A percentile compares a stretch with the other conserved stretches of the same genome.
Conservation (phyloP, 2,888 invertebrate species). For the Macaria liturata region DNA sequence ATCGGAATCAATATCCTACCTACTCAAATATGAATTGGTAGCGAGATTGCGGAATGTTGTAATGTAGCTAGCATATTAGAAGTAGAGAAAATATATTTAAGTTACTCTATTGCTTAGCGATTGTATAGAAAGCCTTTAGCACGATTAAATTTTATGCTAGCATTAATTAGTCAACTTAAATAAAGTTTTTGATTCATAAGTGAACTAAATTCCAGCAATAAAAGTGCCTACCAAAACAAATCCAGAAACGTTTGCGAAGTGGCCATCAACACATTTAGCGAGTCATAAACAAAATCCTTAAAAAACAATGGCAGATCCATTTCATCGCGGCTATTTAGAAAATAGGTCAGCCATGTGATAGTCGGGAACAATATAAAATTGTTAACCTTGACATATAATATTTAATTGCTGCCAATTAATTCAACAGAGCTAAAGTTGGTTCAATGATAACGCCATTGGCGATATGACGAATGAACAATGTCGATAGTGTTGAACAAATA, state of each 20-base stretch:
- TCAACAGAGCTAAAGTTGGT: slow-evolving; percentile 56
- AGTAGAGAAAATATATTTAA: too few species aligned
- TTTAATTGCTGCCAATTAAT: slow-evolving; percentile 75
- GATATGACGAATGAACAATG: slow-evolving; percentile 52
- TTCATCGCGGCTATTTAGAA: slow-evolving; percentile 43
- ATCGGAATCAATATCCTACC: slow-evolving; percentile 32
- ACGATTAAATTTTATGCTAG: too few species aligned
- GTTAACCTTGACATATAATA: slow-evolving; percentile 77
- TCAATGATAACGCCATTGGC: slow-evolving; percentile 57
- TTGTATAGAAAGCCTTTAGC: too few species aligned
- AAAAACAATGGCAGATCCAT: slow-evolving; percentile 27
- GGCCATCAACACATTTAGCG: slow-evolving; percentile 14
- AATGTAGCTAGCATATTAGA: not conserved
- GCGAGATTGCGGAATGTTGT: slow-evolving; percentile 18
- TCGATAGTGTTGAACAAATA: slow-evolving; percentile 30
- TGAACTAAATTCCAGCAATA: too few species aligned
- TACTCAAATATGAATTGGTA: slow-evolving; percentile 26
- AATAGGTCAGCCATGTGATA: slow-evolving; percentile 58
- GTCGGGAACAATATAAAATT: slow-evolving; percentile 55
- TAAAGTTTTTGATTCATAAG: too few species aligned
- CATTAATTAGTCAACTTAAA: too few species aligned
- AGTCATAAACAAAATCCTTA: slow-evolving; percentile 23
- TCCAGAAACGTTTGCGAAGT: slow-evolving; percentile 6
- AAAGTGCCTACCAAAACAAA: too few species aligned
- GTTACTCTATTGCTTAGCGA: too few species aligned